Conservation (phyloP, 92 coral and sea anemone genomes). For the Montipora capitata region DNA sequence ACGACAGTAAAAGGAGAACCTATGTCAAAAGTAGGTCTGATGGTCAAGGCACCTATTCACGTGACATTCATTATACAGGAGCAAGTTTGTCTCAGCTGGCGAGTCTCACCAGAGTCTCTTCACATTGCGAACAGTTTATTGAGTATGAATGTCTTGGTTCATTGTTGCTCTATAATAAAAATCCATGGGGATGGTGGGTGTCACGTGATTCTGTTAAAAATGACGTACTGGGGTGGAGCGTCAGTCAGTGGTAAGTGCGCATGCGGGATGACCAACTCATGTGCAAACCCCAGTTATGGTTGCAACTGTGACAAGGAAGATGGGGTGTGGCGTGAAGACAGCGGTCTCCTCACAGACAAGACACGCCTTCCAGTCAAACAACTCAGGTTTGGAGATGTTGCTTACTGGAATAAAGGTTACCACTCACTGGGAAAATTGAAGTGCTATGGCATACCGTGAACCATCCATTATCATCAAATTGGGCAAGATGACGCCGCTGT, state of each 20-base stretch:
- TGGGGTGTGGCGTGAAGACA: slow-evolving; percentile 77
- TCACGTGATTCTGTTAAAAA: slow-evolving; percentile 31
- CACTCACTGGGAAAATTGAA: no score
- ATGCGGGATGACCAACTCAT: slow-evolving; percentile 76
- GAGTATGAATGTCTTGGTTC: slow-evolving; percentile 15
- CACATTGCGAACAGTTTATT: slow-evolving; percentile 71
- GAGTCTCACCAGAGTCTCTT: slow-evolving; percentile 58
- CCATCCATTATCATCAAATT: no score
- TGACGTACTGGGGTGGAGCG: slow-evolving; percentile 56
- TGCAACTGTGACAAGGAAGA: slow-evolving; percentile 64
- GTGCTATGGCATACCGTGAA: no score
- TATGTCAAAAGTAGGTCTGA: background rate
- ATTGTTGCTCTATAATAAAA: rapidly evolving
- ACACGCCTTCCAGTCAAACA: background rate
- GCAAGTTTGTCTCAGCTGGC: slow-evolving; percentile 65
- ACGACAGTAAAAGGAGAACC: slow-evolving; percentile 9
- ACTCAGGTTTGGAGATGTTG: background rate
- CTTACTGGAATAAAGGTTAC: no score
- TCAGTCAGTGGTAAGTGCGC: slow-evolving; percentile 68
- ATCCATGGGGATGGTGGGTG: slow-evolving; percentile 32
- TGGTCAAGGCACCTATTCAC: background rate
- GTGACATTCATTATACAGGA: slow-evolving; percentile 55
- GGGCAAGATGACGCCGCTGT: no score
- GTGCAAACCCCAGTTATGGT: slow-evolving; percentile 4
- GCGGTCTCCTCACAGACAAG: slow-evolving; percentile 5